phyloP scores from a whole-genome alignment of 2,797 vertebrate species.

The Steatocranus sp. region DNA sequence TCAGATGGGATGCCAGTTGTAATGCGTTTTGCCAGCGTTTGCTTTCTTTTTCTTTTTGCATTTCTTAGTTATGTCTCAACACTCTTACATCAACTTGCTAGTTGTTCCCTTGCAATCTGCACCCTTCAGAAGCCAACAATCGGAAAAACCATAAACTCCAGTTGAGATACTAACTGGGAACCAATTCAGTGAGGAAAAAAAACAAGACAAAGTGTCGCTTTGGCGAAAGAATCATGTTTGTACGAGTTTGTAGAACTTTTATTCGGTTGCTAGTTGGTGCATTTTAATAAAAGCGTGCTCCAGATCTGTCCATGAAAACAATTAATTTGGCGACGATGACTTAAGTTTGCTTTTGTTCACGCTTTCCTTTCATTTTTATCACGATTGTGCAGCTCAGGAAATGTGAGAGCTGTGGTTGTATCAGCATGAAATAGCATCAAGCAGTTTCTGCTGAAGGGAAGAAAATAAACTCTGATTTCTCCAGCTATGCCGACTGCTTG shows the following conservation, averaged over 20 bases:
- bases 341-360: neutral
- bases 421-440: conserved; percentile 26
- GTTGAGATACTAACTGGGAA: neutral
- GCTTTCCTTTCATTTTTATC: neutral
- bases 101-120: neutral
- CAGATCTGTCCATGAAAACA: neutral
- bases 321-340: conserved; percentile 11
- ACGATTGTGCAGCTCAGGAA: conserved; percentile 8
- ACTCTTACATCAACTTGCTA: neutral
- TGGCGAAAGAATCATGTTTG: neutral
- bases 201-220: neutral
- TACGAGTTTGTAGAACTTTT: neutral
- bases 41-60: neutral
- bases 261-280: neutral
- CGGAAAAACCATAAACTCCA: neutral
- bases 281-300: neutral
- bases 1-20: neutral
- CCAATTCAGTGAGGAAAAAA: neutral
- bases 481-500: conserved; percentile 2
- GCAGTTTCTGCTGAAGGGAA: conserved; percentile 11
- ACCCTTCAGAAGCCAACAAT: neutral
- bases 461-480: conserved; percentile 29
- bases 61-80: neutral
- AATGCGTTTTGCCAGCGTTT: neutral
- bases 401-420: neutral